Evolutionary conservation across 2,113 vertebrate species (phyloP).

Genomic region (Potamarius usumacintae): DNA sequence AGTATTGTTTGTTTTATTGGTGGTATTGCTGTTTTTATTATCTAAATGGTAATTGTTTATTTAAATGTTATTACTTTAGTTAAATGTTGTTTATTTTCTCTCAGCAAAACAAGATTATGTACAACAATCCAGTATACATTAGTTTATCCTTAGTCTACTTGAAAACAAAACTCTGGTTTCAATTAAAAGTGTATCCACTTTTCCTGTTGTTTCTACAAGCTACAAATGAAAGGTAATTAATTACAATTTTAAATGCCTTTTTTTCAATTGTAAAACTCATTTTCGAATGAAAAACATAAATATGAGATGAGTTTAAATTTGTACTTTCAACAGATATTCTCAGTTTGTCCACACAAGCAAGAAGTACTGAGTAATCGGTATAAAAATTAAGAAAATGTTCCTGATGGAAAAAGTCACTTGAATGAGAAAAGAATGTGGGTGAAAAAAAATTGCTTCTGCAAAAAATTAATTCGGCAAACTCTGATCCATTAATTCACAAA

Average conservation of each 20-base stretch:
- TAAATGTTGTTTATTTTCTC: background rate
- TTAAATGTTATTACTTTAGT: background rate
- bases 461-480: background rate
- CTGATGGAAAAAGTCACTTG: background rate
- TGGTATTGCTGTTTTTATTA: no score
- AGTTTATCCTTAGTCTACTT: background rate
- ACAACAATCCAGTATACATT: background rate
- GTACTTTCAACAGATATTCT: background rate
- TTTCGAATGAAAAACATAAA: background rate
- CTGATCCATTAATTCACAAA: background rate
- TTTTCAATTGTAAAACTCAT: background rate
- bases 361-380: background rate
- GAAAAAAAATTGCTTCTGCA: background rate
- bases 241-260: background rate
- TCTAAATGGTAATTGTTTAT: background rate
- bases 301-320: background rate
- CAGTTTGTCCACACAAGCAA: background rate
- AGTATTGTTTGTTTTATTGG: no score
- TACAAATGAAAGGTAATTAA: background rate
- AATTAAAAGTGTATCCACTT: background rate
- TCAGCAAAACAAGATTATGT: background rate
- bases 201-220: background rate
- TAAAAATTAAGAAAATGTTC: background rate
- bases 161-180: background rate
- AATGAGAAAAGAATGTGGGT: background rate